Conservation (phyloP, 2,888 invertebrate genomes). For the Arrhopalites spinosus region DNA sequence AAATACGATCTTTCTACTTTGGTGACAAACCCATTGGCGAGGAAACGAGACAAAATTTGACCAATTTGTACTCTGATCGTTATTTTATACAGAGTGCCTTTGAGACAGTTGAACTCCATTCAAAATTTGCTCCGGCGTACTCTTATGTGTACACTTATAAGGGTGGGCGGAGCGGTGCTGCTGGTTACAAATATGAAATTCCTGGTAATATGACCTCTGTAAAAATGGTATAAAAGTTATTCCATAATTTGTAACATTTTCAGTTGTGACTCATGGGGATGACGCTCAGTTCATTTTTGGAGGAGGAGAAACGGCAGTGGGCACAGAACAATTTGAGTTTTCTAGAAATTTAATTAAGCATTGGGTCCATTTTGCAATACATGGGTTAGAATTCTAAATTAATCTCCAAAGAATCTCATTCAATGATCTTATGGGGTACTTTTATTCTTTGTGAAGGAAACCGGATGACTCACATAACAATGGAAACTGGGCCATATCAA, state of each 20-base stretch:
- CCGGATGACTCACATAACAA: no score
- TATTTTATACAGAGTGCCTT: conserved; percentile 39
- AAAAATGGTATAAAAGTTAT: no score
- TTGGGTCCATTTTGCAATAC: background rate
- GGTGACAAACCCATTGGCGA: background rate
- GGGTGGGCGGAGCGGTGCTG: conserved; percentile 23
- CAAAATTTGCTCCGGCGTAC: conserved; percentile 40
- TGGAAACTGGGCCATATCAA: background rate
- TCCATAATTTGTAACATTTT: no score
- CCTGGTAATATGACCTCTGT: no score
- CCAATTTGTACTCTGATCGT: conserved; percentile 41
- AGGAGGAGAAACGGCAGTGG: background rate
- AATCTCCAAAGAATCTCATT: no score
- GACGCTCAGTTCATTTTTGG: no score
- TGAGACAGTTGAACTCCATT: conserved; percentile 37
- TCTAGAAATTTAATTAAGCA: background rate
- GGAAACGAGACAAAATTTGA: conserved; percentile 17
- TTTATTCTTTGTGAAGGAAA: no score
- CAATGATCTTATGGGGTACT: no score
- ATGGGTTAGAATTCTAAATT: background rate
- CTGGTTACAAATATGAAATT: background rate
- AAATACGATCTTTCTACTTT: conserved; percentile 33
- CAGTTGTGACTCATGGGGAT: no score
- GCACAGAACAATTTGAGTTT: background rate
- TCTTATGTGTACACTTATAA: conserved; percentile 41